Evolutionary conservation across 2,797 vertebrate species (phyloP).

Genomic region (Chromobotia macracanthus): DNA sequence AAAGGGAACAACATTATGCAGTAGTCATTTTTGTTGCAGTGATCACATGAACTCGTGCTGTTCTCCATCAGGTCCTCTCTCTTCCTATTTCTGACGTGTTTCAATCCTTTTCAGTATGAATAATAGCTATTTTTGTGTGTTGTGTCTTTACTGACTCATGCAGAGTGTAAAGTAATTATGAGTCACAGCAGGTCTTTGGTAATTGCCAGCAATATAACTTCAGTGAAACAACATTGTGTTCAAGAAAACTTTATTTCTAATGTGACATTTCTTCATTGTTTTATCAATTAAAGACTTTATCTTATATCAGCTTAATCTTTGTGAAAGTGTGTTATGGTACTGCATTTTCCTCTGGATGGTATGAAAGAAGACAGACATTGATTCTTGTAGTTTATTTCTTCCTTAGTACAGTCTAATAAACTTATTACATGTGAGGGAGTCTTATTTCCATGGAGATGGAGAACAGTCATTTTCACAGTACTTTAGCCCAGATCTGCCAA

Average conservation of each 20-base stretch:
- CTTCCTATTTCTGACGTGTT: background rate
- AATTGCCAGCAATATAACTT: background rate
- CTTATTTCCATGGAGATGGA: constrained; percentile 71
- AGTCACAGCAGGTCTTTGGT: constrained; percentile 1
- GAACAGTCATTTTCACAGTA: constrained; percentile 78
- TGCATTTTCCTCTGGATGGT: background rate
- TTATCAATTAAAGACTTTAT: background rate
- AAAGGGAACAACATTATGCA: background rate
- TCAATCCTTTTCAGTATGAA: background rate
- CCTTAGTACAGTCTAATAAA: constrained; percentile 78
- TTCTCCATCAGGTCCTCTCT: background rate
- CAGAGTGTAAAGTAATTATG: constrained; percentile 7
- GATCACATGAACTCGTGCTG: background rate
- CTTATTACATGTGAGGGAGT: constrained; percentile 76
- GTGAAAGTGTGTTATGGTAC: background rate
- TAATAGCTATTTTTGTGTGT: background rate
- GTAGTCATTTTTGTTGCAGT: background rate
- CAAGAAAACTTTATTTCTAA: background rate
- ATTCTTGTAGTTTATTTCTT: constrained; percentile 77
- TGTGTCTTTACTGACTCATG: background rate
- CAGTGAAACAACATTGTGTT: background rate
- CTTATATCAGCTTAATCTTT: background rate
- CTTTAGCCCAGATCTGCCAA: constrained; percentile 68
- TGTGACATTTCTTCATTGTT: background rate
- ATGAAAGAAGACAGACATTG: constrained; percentile 47